phyloP scores from a whole-genome alignment of 2,113 vertebrate species.

The Rhinogobius similis region DNA sequence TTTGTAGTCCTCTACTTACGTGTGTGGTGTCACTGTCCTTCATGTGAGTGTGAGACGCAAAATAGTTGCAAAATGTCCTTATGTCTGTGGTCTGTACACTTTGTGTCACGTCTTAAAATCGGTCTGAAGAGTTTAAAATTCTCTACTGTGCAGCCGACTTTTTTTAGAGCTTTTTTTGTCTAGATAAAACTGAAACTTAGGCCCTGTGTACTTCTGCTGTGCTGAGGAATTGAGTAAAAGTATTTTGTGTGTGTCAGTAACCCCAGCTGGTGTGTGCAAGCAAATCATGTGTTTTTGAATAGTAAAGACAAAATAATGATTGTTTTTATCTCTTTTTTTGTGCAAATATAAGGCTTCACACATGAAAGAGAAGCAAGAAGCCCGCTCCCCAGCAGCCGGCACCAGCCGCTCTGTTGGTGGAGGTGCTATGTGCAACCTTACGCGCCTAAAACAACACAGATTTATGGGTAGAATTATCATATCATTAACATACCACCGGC shows the following conservation, averaged over 20 bases:
- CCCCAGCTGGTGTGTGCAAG: background rate
- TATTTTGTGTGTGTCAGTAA: background rate
- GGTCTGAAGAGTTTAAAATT: no score
- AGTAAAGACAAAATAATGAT: constrained; percentile 18
- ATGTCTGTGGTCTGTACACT: no score
- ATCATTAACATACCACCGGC: constrained; percentile 76
- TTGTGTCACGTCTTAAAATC: no score
- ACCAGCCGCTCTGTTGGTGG: constrained; percentile 35
- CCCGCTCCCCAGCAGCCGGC: constrained; percentile 32
- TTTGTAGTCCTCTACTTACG: no score
- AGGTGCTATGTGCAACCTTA: constrained; percentile 45
- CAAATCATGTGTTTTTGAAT: background rate
- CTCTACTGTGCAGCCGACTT: no score
- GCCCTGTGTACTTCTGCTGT: background rate
- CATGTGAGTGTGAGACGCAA: no score
- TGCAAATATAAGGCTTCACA: constrained; percentile 33
- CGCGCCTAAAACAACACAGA: constrained; percentile 67
- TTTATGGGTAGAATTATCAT: constrained; percentile 75
- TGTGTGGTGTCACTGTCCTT: no score
- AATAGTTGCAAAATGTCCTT: no score
- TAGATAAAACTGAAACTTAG: background rate
- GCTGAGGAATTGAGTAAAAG: background rate
- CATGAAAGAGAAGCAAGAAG: constrained; percentile 40
- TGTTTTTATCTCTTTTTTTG: constrained; percentile 25
- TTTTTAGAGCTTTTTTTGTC: no score